Percentiles rank a stretch among this genome's conserved stretches.
These are phyloP conservation scores for Oriolus oriolus DNA, from an alignment of 2,113 vertebrate species.

Conservation along the genomic window DNA sequence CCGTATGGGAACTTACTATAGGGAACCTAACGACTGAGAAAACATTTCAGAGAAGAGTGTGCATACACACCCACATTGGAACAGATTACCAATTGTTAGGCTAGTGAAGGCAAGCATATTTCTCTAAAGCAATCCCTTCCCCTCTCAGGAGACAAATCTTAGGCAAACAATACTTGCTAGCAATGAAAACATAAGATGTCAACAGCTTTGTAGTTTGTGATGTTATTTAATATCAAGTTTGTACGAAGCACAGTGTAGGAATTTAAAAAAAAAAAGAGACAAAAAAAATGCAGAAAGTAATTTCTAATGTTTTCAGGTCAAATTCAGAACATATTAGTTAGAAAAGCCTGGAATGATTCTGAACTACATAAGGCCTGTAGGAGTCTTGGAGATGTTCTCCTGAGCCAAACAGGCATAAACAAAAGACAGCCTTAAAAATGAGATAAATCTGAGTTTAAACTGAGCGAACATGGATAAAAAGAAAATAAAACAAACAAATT, in stretches of 20 bases:
- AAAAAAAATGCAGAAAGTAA: background rate
- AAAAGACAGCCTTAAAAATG: background rate
- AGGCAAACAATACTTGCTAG: conserved; percentile 30
- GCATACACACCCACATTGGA: background rate
- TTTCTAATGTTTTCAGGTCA: background rate
- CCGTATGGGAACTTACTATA: background rate
- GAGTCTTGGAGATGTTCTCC: background rate
- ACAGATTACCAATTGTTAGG: conserved; percentile 28
- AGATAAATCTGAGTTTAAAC: background rate
- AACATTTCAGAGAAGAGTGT: background rate
- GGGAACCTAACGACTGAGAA: background rate
- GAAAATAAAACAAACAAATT: background rate
- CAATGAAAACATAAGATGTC: background rate
- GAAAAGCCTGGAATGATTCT: conserved; percentile 12
- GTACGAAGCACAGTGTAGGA: background rate
- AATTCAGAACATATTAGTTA: background rate
- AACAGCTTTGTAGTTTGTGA: conserved; percentile 11
- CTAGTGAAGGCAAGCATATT: conserved; percentile 15
- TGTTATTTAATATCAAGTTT: background rate
- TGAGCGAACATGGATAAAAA: background rate
- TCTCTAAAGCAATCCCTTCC: conserved; percentile 24
- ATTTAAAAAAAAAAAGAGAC: background rate
- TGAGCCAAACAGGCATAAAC: conserved; percentile 13
- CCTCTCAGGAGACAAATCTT: conserved; percentile 39
- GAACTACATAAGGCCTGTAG: conserved; percentile 12